Conservation (phyloP, 2,888 invertebrate species). For the Idaea aversata region DNA sequence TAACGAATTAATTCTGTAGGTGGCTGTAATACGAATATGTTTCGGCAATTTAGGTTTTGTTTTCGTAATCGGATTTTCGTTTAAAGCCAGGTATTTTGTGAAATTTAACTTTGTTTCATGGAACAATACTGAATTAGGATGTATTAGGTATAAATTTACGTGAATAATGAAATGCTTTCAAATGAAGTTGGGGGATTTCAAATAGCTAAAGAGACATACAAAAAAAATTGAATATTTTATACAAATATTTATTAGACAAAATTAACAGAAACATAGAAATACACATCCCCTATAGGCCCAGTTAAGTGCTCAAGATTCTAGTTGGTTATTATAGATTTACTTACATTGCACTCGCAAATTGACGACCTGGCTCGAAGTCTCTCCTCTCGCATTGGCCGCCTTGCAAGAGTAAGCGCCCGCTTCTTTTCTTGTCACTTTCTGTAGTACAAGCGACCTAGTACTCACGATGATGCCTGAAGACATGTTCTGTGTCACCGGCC, state of each 20-base stretch:
- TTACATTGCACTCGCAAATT: slow-evolving; percentile 90
- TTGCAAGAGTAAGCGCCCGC: slow-evolving; percentile 91
- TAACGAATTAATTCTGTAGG: slow-evolving; percentile 20
- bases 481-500: slow-evolving; percentile 88
- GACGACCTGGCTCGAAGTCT: slow-evolving; percentile 88
- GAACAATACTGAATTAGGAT: slow-evolving; percentile 1
- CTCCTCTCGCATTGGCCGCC: slow-evolving; percentile 90
- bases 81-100: slow-evolving; percentile 16
- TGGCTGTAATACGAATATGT: slow-evolving; percentile 21
- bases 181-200: neutral
- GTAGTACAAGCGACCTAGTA: slow-evolving; percentile 91
- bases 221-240: neutral
- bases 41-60: slow-evolving; percentile 23
- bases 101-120: slow-evolving; percentile 5
- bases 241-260: neutral
- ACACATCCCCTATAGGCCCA: too few relatives aligned
- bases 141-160: neutral
- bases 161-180: neutral
- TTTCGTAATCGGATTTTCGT: slow-evolving; percentile 21
- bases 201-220: neutral
- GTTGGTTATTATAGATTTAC: slow-evolving; percentile 52
- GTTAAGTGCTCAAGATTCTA: neutral
- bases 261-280: too few relatives aligned
- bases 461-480: slow-evolving; percentile 93
- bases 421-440: slow-evolving; percentile 89